Percentiles rank a stretch among this genome's conserved stretches.
phyloP scores from a whole-genome alignment of 2,113 vertebrate genomes.

The Piprites chloris region DNA sequence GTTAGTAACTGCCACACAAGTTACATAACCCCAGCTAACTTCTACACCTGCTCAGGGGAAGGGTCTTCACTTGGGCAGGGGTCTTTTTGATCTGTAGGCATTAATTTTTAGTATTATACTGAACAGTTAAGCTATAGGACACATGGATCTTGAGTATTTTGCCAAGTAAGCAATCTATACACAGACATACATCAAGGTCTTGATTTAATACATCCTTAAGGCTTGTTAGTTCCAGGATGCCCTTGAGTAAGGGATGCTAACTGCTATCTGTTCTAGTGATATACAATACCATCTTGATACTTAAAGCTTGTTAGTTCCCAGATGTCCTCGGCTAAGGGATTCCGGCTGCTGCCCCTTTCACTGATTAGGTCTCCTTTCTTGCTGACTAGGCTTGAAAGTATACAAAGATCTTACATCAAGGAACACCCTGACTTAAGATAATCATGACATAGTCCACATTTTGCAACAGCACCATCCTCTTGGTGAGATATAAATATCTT shows the following conservation, averaged over 20 bases:
- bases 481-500: no score
- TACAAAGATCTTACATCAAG: not conserved
- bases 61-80: not conserved
- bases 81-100: not conserved
- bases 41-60: not conserved
- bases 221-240: not conserved
- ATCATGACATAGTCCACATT: not conserved
- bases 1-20: not conserved
- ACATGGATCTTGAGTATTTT: not conserved
- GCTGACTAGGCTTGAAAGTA: not conserved
- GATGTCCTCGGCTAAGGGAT: not conserved
- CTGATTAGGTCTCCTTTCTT: not conserved
- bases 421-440: not conserved
- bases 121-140: not conserved
- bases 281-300: not conserved
- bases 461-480: not conserved
- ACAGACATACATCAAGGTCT: not conserved
- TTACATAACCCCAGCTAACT: not conserved
- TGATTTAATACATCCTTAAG: not conserved
- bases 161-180: not conserved
- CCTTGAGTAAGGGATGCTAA: not conserved
- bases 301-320: not conserved
- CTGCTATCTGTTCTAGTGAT: not conserved
- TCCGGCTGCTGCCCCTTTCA: not conserved
- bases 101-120: not conserved